A percentile compares a stretch with the other conserved stretches of the same genome.
Conservation (phyloP, 2,888 invertebrate genomes). For the Apeira syringaria region DNA sequence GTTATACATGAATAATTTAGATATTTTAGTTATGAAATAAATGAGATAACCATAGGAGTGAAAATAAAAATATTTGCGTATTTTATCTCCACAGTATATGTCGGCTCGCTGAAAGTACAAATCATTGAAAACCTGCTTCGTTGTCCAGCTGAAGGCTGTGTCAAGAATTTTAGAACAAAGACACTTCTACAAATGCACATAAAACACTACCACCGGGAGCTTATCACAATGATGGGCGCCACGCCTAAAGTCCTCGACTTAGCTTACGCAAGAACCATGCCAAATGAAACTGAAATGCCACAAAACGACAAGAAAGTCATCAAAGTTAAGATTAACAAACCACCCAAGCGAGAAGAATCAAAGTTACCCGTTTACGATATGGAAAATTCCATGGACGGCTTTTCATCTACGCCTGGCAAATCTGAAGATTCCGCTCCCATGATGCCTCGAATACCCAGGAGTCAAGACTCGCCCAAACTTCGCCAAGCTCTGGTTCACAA, state of each 20-base stretch:
- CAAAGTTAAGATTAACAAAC: conserved; percentile 63
- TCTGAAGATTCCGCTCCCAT: conserved; percentile 17
- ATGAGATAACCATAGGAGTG: too few species aligned
- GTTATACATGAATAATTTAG: too few species aligned
- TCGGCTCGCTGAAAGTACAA: conserved; percentile 85
- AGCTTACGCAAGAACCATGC: conserved; percentile 89
- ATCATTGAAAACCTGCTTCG: conserved; percentile 87
- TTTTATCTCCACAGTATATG: conserved; percentile 65
- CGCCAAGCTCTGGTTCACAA: conserved; percentile 58
- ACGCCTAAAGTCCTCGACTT: conserved; percentile 94
- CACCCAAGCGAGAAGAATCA: conserved; percentile 55
- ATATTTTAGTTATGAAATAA: too few species aligned
- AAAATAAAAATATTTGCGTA: too few species aligned
- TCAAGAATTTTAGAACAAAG: conserved; percentile 95
- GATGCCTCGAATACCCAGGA: conserved; percentile 36
- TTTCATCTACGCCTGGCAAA: conserved; percentile 34
- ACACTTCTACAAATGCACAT: conserved; percentile 96
- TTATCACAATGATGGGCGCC: conserved; percentile 88
- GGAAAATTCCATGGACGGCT: conserved; percentile 35
- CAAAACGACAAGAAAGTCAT: conserved; percentile 46
- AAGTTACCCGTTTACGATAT: conserved; percentile 28
- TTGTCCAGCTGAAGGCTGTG: conserved; percentile 93
- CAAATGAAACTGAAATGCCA: conserved; percentile 36
- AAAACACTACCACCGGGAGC: conserved; percentile 95
- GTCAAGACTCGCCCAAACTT: conserved; percentile 67